Base-by-base conservation (phyloP, 2,888 invertebrate species). In the Beris chalybata region DNA sequence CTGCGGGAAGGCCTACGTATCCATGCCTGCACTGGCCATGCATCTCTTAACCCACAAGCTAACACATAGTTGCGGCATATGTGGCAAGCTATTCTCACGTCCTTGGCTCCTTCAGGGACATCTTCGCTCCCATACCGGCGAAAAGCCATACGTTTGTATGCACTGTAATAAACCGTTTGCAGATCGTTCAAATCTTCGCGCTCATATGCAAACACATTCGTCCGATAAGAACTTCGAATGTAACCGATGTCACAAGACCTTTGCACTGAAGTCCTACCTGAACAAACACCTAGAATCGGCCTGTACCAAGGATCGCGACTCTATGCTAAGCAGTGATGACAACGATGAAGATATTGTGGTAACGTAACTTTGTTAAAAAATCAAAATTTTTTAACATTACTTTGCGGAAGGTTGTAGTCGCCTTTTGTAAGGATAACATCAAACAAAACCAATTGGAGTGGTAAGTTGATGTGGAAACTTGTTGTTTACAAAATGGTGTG, bases 21-120 rank as follows among this genome's bases (percentile, higher is more conserved):
- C 93, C 72, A 97, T 97, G 97, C 97, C 97, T 0, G 97, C 97
- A 6, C 85, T 97, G 66, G 94, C 97, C 64, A 96, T 94, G 91
- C 95, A 93, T 80, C 87, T 94, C 70, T 85, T 92, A 61, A 97
- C 95, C 54, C 97, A 97, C 83, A 94, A 94, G 78, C 86, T 96
- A 74, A 89, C 89, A 38, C 96, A 97, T 84, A 90, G 90, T 75
- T 97, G 97, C 80, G 89, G 89, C 67, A 89, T 95, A 55, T 97
- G 97, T 81, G 93, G 93, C 67, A 97, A 97, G 81, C 87, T 92
- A 75, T 97, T 98, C 84, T 94, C 94, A 22, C 85, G 97, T 47
- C 95, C 96, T 15, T 97, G 97, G 97, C 85, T 97, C 65, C 85
- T 93, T 61, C 92, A 92, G 75, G 93, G 93, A 0, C 93, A 93